Conservation (phyloP, 1,140 invertebrate species). For the Popillia japonica region DNA sequence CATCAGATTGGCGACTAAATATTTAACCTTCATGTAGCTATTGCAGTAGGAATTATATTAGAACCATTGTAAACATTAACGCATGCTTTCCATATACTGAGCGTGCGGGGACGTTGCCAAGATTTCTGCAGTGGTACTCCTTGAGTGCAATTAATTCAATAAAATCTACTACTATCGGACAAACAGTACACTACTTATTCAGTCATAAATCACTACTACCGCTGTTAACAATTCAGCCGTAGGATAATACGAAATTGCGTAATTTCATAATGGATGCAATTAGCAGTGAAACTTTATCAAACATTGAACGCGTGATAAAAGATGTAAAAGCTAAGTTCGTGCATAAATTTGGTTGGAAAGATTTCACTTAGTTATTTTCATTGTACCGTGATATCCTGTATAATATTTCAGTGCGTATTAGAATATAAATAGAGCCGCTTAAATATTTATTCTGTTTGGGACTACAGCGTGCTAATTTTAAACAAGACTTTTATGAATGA, state of each 20-base stretch:
- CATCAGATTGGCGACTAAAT: background rate
- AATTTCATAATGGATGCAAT: too few relatives aligned
- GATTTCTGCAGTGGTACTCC: background rate
- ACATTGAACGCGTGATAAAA: too few relatives aligned
- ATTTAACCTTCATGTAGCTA: conserved; percentile 4
- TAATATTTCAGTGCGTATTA: too few relatives aligned
- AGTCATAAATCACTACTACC: too few relatives aligned
- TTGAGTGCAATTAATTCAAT: background rate
- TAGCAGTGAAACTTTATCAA: too few relatives aligned
- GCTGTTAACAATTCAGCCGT: too few relatives aligned
- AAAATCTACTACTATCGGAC: background rate
- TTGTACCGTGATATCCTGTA: too few relatives aligned
- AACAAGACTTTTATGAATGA: conserved; percentile 5
- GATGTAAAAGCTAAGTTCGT: too few relatives aligned
- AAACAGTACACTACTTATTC: too few relatives aligned
- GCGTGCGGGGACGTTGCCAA: background rate
- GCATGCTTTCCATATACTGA: background rate
- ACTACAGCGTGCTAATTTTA: background rate
- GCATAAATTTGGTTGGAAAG: too few relatives aligned
- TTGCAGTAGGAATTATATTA: background rate
- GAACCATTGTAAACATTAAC: background rate
- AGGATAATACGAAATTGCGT: too few relatives aligned
- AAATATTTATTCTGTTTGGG: background rate
- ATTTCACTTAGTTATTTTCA: too few relatives aligned
- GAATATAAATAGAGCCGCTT: background rate